Base-by-base conservation (phyloP, 2,113 vertebrate genomes). In the Triplophysa rosa region DNA sequence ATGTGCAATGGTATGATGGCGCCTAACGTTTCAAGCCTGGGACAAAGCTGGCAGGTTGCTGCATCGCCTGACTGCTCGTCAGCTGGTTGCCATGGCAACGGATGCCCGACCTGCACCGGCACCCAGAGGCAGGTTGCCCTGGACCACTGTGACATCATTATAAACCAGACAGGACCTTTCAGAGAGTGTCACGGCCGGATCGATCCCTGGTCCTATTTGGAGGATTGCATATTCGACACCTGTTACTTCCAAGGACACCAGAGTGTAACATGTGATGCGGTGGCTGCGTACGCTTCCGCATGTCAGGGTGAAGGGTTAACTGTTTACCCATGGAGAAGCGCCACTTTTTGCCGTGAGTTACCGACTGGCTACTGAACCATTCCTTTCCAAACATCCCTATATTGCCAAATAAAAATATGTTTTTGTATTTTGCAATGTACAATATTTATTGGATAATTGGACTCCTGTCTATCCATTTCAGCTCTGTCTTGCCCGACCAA, bases 401-500 rank as follows among this genome's bases (percentile, higher is more conserved):
- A 7, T 7, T 37, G 33, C 33, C 33, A 37, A 37, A 37, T 8
- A 33, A 33, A 29, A 42, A 42, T 10, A 1, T 12, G 12, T 12
- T 45, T 11, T 12, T 45, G 0, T 12, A 11, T 45, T 45, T 45
- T 45, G 42, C 42, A 45, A 12, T 45, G 42, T 12, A 9, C 2
- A 45, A 45, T 12, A 45, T 45, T 1, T 2, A 45, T 45, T 9
- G 8, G 2, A 45, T 45, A 45, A 45, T 12, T 45, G 11, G 2
- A 12, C 33, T 63, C 67, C 1, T 69, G 17, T 49, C 74, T 79
- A 11, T 81, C 1, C 78, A 45, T 33, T 52, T 19, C 88, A 96
- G 95, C 92, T 0, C 84, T 61, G 1, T 23, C 3, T 62, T 96
- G 95, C 52, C 92, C 93, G 0, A 73, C 80, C 0, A 86, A 96